A percentile compares a stretch with the other conserved stretches of the same genome.
Evolutionary conservation across 2,113 vertebrate genomes (phyloP).

Genomic region (Conger conger): DNA sequence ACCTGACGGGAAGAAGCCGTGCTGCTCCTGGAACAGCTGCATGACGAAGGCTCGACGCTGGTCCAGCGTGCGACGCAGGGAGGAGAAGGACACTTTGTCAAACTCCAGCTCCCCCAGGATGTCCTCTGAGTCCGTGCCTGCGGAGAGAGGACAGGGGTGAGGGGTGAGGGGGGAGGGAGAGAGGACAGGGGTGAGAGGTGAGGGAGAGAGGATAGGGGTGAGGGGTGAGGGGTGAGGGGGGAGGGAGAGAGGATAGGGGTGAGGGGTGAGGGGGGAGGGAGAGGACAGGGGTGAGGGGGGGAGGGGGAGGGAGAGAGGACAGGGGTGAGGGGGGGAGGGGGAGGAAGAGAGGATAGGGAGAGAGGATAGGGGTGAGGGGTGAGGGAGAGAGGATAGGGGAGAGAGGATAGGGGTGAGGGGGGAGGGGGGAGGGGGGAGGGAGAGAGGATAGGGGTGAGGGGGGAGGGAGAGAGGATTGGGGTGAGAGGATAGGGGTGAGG

Average conservation of each 20-base stretch:
- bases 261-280: no score
- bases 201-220: neutral
- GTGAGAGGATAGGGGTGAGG: neutral
- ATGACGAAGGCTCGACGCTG: slow-evolving; percentile 89
- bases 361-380: no score
- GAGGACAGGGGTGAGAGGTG: neutral
- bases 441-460: neutral
- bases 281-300: no score
- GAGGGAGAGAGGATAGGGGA: no score
- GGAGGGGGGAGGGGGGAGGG: no score
- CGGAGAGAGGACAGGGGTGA: neutral
- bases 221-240: neutral
- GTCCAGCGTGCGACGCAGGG: slow-evolving; percentile 84
- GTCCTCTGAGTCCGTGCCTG: slow-evolving; percentile 82
- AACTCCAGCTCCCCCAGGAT: slow-evolving; percentile 86
- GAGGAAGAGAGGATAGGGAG: no score
- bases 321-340: no score
- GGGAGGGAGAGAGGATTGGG: neutral
- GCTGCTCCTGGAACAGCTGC: slow-evolving; percentile 94
- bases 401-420: no score
- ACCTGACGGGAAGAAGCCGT: slow-evolving; percentile 93
- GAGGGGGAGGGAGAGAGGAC: no score
- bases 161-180: no score
- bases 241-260: neutral
- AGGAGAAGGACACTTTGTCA: slow-evolving; percentile 88